These are phyloP conservation scores for Eumerus sabulonum DNA, from an alignment of 2,888 invertebrate genomes.

Conservation along the genomic window DNA sequence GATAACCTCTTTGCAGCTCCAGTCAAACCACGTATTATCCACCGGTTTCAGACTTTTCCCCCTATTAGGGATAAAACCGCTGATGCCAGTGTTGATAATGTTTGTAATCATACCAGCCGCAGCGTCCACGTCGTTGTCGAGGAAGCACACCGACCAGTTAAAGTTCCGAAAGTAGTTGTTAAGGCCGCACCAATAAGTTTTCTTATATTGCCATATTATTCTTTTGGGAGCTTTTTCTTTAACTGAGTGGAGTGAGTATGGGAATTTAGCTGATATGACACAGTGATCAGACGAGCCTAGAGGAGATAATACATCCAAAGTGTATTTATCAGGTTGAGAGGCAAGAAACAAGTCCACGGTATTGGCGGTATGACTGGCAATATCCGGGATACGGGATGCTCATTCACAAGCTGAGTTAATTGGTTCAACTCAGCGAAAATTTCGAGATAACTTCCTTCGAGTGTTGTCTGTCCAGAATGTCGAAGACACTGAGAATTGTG, in stretches of 20 bases:
- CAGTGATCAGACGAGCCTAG: constrained; percentile 13
- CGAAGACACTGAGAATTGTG: too few species aligned
- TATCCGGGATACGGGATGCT: constrained; percentile 7
- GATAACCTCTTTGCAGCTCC: too few species aligned
- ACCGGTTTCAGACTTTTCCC: neutral
- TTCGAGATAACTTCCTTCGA: too few species aligned
- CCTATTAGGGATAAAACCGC: neutral
- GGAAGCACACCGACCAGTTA: constrained; percentile 1
- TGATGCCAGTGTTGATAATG: neutral
- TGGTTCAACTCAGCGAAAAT: too few species aligned
- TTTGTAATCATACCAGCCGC: neutral
- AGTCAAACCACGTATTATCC: neutral
- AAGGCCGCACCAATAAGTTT: neutral
- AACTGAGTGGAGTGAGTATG: neutral
- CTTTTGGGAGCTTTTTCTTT: constrained; percentile 3
- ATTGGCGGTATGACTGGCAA: constrained; percentile 8
- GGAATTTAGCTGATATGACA: constrained; percentile 2
- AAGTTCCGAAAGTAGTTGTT: neutral
- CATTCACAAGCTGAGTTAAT: too few species aligned
- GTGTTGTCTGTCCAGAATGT: too few species aligned
- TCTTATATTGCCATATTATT: constrained; percentile 6
- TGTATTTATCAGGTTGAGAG: constrained; percentile 6
- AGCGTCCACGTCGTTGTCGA: neutral
- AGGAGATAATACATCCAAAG: neutral
- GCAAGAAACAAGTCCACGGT: constrained; percentile 18